Base-by-base conservation (phyloP, 2,797 vertebrate genomes). In the Eulemur coronatus region DNA sequence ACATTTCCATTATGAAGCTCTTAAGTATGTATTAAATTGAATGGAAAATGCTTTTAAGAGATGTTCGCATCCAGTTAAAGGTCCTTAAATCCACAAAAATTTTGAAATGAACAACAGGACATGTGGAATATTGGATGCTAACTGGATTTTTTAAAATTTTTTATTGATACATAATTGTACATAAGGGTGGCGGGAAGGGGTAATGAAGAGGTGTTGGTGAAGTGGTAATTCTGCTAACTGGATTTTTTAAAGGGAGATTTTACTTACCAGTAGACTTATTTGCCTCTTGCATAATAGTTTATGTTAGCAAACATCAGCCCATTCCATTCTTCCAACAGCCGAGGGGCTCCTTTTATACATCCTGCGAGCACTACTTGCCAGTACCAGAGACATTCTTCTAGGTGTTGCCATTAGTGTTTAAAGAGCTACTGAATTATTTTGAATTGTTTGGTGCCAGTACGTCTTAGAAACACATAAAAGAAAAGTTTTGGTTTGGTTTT, bases 81-180 rank as follows among this genome's bases (percentile, higher is more conserved):
- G 10, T 85, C 79, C 72, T 87, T 67, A 91, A 89, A 50, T 30
- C 33, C 22, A 93, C 46, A 91, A 50, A 82, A 75, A 20, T 59
- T 75, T 86, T 95, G 69, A 79, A 79, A 59, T 89, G 38, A 84
- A 33, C 33, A 79, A 20, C 18, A 80, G 79, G 28, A 18, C 76
- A 57, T 76, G 52, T 79, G 35, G 63, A 33, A 18, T 78, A 15
- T n/a, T 38, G 7, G 55, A 61, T 63, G 26, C 20, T 79, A 63
- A 7, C 22, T 95, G 43, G 20, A 30, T 38, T 48, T 86, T 28
- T 46, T 2, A 0, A 11, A 46, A 46, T 46, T 10, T 46, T 46
- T 46, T 46, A 46, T 46, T 46, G 43, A 46, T 46, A 46, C 43
- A 46, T 46, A 46, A 46, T 46, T 46, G 43, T 46, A 46, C 43